Conservation (phyloP, 1,140 invertebrate genomes). For the Protaetia brevitarsis region DNA sequence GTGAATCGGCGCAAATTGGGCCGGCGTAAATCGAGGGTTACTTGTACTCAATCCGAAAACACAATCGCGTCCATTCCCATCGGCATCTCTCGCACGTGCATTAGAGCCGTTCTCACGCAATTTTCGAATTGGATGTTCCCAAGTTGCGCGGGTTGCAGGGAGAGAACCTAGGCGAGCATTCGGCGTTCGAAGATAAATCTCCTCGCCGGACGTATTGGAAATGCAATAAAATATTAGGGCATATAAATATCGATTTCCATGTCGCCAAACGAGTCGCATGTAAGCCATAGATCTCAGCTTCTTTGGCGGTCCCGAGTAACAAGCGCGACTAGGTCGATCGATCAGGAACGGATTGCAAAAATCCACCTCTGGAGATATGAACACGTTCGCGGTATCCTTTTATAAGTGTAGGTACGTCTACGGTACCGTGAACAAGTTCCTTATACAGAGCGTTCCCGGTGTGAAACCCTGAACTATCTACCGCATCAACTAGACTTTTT, state of each 20-base stretch:
- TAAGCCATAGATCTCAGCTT: slow-evolving; percentile 14
- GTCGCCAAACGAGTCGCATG: slow-evolving; percentile 9
- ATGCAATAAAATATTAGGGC: slow-evolving; percentile 10
- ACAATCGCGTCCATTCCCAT: too few relatives aligned
- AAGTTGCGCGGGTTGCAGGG: too few relatives aligned
- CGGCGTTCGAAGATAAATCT: neutral
- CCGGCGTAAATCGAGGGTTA: too few relatives aligned
- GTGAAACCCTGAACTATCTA: slow-evolving; percentile 14
- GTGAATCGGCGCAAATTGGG: too few relatives aligned
- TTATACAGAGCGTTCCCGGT: slow-evolving; percentile 14
- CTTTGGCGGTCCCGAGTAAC: slow-evolving; percentile 14
- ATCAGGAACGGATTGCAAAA: slow-evolving; percentile 8
- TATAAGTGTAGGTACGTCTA: slow-evolving; percentile 1
- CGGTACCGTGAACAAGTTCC: slow-evolving; percentile 13
- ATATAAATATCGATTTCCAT: slow-evolving; percentile 18
- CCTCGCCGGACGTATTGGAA: slow-evolving; percentile 5
- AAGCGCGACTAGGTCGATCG: slow-evolving; percentile 16
- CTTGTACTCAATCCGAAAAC: too few relatives aligned
- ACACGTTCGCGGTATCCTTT: slow-evolving; percentile 11
- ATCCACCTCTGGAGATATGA: neutral
- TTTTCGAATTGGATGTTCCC: slow-evolving; percentile 18
- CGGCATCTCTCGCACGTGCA: too few relatives aligned
- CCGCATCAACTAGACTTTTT: slow-evolving; percentile 11
- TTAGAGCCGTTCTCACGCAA: slow-evolving; percentile 9
- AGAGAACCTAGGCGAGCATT: neutral